Conservation (phyloP, 2,888 invertebrate species). For the Ellobium chinense region DNA sequence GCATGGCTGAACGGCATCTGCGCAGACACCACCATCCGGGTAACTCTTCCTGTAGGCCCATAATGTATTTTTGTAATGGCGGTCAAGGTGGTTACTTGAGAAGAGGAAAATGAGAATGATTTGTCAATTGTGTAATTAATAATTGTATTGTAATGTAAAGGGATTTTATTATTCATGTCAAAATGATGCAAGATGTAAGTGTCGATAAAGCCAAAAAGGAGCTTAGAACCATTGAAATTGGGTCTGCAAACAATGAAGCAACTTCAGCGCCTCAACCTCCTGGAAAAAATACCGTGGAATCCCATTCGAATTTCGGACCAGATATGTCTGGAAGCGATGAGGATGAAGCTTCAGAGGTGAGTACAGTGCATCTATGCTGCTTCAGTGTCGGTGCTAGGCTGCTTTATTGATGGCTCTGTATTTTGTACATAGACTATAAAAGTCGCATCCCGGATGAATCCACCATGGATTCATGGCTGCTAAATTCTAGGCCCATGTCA, state of each 20-base stretch:
- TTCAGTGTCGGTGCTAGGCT: no score
- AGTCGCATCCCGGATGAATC: no score
- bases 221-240: conserved; percentile 70
- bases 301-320: conserved; percentile 87
- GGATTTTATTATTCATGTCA: conserved; percentile 44
- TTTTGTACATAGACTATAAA: no score
- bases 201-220: conserved; percentile 65
- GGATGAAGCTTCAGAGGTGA: conserved; percentile 97
- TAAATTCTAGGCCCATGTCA: no score
- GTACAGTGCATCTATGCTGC: no score
- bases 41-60: conserved; percentile 32
- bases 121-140: conserved; percentile 57
- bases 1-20: conserved; percentile 55
- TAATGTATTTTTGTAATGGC: conserved; percentile 73
- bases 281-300: conserved; percentile 79
- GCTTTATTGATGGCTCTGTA: no score
- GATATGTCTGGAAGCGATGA: conserved; percentile 97
- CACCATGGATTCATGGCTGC: no score
- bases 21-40: conserved; percentile 75
- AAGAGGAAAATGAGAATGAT: conserved; percentile 58
- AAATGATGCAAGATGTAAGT: conserved; percentile 90
- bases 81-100: conserved; percentile 76
- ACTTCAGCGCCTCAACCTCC: conserved; percentile 56
- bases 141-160: conserved; percentile 40
- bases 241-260: conserved; percentile 69